Percentiles rank a stretch among this genome's conserved stretches.
Conservation (phyloP, 2,797 vertebrate species). For the Paramormyrops hopkinsi region DNA sequence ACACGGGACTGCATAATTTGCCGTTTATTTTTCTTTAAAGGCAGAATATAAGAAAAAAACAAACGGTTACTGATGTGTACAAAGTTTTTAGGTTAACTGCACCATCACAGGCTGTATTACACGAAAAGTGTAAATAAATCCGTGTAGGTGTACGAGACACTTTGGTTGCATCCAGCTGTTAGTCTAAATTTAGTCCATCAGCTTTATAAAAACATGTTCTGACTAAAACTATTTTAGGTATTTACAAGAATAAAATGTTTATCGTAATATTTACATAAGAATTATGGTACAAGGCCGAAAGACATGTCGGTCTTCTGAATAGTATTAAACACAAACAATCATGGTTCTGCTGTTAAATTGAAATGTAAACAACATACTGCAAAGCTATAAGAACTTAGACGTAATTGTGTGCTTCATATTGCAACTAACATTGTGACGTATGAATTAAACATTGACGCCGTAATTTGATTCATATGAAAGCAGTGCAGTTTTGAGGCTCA, state of each 20-base stretch:
- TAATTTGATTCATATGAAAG: slow-evolving; percentile 20
- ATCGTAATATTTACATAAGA: slow-evolving; percentile 60
- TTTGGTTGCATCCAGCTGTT: neutral
- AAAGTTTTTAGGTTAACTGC: neutral
- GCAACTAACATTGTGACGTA: neutral
- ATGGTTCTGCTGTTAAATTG: neutral
- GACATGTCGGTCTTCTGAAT: slow-evolving; percentile 27
- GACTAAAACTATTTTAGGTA: slow-evolving; percentile 28
- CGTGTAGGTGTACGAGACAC: neutral
- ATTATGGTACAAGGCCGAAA: slow-evolving; percentile 11
- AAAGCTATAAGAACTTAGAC: neutral
- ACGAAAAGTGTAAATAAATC: neutral
- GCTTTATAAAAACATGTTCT: neutral
- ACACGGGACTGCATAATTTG: neutral
- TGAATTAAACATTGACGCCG: neutral
- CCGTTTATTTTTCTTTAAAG: slow-evolving; percentile 24
- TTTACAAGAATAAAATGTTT: slow-evolving; percentile 54
- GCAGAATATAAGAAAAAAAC: slow-evolving; percentile 4
- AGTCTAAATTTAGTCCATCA: neutral
- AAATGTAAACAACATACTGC: slow-evolving; percentile 15
- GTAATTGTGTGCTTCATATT: neutral
- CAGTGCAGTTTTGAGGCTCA: slow-evolving; percentile 42
- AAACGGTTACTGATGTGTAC: neutral
- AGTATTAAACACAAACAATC: slow-evolving; percentile 39
- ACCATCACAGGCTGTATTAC: neutral